Base-by-base conservation (phyloP, 2,888 invertebrate species). In the Meiosimyza decipiens region DNA sequence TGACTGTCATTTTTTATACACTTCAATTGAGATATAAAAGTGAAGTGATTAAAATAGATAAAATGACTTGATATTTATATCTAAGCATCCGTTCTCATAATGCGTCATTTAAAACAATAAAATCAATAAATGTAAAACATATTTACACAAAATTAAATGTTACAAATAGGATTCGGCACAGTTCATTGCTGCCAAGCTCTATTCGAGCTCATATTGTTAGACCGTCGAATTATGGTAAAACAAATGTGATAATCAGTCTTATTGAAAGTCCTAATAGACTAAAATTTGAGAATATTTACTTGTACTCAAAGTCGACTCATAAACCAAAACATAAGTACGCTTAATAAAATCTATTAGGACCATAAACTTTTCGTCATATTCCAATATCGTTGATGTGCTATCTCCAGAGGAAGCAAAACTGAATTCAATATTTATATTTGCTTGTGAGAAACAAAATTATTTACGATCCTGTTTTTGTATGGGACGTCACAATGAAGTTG, bases 141-240 rank as follows among this genome's bases (percentile, higher is more conserved):
- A 22, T 22, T 2, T 1, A 22, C 3, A 2, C 22, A 1, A 22
- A 22, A 22, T 22, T 22, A 3, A 22, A 22, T 22, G 3, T 22
- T 22, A 2, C 22, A 3, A 22, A 22, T 22, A 22, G 3, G 3
- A 22, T 3, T 22, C 22, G 22, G 3, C 22, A 22, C 3, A 22
- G 22, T 22, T 22, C 22, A 22, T 3, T 22, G 22, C 22, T 22
- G 3, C 22, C 22, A 3, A 22, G 3, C 22, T 22, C 22, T 22
- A 22, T 22, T 3, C 1, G 22, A 22, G 22, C 22, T 22, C 22
- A 2, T 22, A 22, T 22, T 66, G 74, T 79, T 6, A 83, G 84
- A 7, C 81, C 82, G 22, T 81, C 80, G 7, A 81, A 80, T 69
- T 83, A 80, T 72, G 84, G 85, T 2, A 85, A 86, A 78, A 83